These are phyloP conservation scores for Bombus cullumanus DNA, from an alignment of 1,140 invertebrate species.

Conservation along the genomic window DNA sequence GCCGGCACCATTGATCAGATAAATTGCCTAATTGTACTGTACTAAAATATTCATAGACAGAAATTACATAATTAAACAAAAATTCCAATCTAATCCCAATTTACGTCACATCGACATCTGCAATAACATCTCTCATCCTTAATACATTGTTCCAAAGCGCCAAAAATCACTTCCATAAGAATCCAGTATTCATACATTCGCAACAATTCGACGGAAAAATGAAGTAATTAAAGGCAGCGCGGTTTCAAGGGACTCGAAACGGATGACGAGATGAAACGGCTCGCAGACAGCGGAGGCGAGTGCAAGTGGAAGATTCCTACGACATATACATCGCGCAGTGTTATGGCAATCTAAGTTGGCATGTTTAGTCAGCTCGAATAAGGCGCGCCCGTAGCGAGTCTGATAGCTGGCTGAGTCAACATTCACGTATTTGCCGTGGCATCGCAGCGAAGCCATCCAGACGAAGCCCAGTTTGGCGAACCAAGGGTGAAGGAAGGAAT, in stretches of 20 bases:
- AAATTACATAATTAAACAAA: not conserved
- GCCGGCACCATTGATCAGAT: not conserved
- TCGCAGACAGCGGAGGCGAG: slow-evolving; percentile 5
- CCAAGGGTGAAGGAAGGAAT: slow-evolving; percentile 53
- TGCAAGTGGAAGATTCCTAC: slow-evolving; percentile 50
- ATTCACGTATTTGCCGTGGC: slow-evolving; percentile 74
- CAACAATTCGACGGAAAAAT: not conserved
- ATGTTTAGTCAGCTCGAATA: slow-evolving; percentile 77
- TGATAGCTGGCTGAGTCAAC: slow-evolving; percentile 78
- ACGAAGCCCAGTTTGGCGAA: slow-evolving; percentile 66
- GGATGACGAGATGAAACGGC: slow-evolving; percentile 20
- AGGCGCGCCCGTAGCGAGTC: slow-evolving; percentile 64
- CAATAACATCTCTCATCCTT: not conserved
- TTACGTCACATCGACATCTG: not conserved
- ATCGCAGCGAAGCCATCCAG: slow-evolving; percentile 68
- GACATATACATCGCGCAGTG: slow-evolving; percentile 60
- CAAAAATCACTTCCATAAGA: not conserved
- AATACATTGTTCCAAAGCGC: not conserved
- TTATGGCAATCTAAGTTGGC: slow-evolving; percentile 77
- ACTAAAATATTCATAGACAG: not conserved
- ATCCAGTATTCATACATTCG: not conserved
- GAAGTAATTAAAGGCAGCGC: slow-evolving; percentile 5
- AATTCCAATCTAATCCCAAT: not conserved
- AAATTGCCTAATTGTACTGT: not conserved
- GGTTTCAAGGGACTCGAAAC: not conserved